Evolutionary conservation across 2,888 invertebrate species (phyloP), one percentile per base, ranked within the genome.

Genomic region (Argyresthia goedartella): DNA sequence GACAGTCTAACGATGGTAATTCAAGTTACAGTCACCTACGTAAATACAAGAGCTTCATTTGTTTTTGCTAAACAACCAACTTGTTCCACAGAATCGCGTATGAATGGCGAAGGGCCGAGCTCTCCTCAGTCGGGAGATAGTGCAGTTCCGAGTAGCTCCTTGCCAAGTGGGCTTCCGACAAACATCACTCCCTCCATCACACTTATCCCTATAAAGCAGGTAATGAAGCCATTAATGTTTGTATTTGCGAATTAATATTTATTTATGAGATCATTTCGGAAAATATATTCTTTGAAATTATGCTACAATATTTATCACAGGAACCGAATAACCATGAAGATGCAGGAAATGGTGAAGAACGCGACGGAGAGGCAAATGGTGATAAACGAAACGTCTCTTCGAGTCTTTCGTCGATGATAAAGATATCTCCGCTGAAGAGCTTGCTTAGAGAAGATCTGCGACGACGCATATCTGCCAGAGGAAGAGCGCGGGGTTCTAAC

Each of bases 101-200:
- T 92, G 72, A 92, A 92, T 65, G 87, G 85, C 52, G 92, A 92
- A 59, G 90, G 91, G 53, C 92, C 92, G 1, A 91, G 90, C 59
- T 94, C 94, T 39, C 94, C 94, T n/a, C 92, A 93, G 67, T 94
- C 93, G 13, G 93, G 92, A 8, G 93, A 94, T 75, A 93, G 93
- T 35, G 93, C 93, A 52, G 89, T 92, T 50, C 92, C 93, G 47
- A 90, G 92, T 66, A 92, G 92, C 75, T 92, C 92, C 55, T 90
- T 91, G 59, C 88, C 88, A 45, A 73, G 82, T 44, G 78, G 87
- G 54, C 69, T 89, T 47, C 87, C 88, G 36, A 82, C 89, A 59
- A 88, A 85, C 62, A 94, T 95, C 69, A 94, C 94, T 63, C 95
- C 95, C 16, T 95, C 94, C 58, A 95, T 95, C 64, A 94, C 94